Evolutionary conservation across 2,113 vertebrate species (phyloP), one percentile per base, ranked within the genome.

Genomic region (Paracanthobrama guichenoti): DNA sequence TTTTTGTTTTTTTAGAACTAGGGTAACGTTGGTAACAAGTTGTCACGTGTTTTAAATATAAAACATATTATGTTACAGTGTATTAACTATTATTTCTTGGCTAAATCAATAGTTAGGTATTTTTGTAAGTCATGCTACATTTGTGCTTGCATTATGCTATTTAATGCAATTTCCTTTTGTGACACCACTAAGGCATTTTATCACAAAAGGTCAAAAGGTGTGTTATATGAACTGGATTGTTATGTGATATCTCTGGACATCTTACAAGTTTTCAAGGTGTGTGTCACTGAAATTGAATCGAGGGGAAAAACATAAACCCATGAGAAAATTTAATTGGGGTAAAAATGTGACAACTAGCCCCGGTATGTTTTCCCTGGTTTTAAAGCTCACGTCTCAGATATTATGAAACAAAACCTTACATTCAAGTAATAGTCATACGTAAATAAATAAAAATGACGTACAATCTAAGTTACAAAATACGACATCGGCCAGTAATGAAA

Each of bases 341-440:
- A 18, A n/a, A 69, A 69, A 67, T 67, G 71, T 73, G 42, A 73
- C 71, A 73, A 74, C 71, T 16, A 28, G 13, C 69, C 42, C 69
- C 69, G 42, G n/a, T 48, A 12, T 60, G 16, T 39, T 67, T 35
- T 35, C 71, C 3, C n/a, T 46, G 31, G 28, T 16, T 53, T 75
- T 53, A 53, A 75, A 74, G 13, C 46, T 74, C 50, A 76, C 3
- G 8, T 20, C 16, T 67, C 31, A 10, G 28, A 8, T 28, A 74
- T 26, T 50, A 26, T 24, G 12, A 73, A 13, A 24, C 13, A 9
- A 14, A 28, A 75, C 8, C 6, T 75, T 20, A 11, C 11, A 53
- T 11, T 53, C 3, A 76, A 76, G 2, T 12, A 3, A 24, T 72
- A 13, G 10, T n/a, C 20, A 44, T n/a, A 44, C 10, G 0, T 16